These are phyloP conservation scores for Gortyna flavago DNA, from an alignment of 2,888 invertebrate genomes.

Conservation along the genomic window DNA sequence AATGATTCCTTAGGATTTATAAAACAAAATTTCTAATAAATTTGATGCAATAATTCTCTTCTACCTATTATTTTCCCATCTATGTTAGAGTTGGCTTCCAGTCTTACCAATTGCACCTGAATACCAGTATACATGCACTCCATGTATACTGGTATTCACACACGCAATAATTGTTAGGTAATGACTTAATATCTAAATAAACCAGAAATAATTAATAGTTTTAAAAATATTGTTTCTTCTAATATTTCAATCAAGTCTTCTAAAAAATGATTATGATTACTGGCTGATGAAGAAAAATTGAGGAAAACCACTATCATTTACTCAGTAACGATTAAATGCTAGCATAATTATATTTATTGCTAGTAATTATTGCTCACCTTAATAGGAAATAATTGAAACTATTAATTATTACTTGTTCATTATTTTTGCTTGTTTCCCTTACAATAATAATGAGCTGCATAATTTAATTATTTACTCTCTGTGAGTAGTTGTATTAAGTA, in stretches of 20 bases:
- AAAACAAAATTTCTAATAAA: background rate
- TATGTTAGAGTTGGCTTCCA: background rate
- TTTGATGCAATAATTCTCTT: background rate
- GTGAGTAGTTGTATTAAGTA: background rate
- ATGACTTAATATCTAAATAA: background rate
- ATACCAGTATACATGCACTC: background rate
- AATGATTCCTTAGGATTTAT: background rate
- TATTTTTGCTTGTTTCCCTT: background rate
- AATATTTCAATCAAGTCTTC: background rate
- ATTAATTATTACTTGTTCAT: background rate
- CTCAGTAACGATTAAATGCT: constrained; percentile 8
- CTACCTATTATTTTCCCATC: background rate
- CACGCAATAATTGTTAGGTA: background rate
- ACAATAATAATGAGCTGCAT: background rate
- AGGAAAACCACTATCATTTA: constrained; percentile 24
- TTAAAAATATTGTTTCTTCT: background rate
- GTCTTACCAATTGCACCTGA: background rate
- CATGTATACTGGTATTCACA: background rate
- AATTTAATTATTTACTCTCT: background rate
- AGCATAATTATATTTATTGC: constrained; percentile 19
- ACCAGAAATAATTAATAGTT: background rate
- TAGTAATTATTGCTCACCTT: constrained; percentile 18
- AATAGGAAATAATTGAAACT: constrained; percentile 22
- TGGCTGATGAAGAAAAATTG: background rate
- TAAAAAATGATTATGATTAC: background rate